Evolutionary conservation across 2,113 vertebrate species (phyloP).

Genomic region (Entomyzon cyanotis): DNA sequence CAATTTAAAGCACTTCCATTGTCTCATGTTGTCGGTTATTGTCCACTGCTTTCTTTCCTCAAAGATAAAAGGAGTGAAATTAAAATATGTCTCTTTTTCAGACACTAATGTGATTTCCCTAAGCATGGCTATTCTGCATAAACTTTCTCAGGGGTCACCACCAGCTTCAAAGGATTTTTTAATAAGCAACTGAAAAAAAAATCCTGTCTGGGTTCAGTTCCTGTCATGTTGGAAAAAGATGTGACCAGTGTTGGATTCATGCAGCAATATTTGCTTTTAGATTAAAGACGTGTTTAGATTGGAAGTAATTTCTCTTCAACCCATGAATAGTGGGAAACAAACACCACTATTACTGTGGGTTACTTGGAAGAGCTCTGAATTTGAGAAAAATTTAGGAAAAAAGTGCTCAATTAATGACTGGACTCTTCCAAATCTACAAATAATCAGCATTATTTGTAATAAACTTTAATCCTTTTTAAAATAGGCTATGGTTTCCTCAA

Average conservation of each 20-base stretch:
- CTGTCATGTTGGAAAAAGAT: slow-evolving; percentile 62
- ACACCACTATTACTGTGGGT: neutral
- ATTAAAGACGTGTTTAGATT: slow-evolving; percentile 36
- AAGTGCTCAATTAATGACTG: neutral
- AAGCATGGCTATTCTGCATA: neutral
- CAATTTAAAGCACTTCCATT: neutral
- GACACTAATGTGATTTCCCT: neutral
- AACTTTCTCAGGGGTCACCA: slow-evolving; percentile 19
- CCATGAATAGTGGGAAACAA: neutral
- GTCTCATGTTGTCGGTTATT: neutral
- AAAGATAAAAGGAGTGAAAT: neutral
- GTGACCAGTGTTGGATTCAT: neutral
- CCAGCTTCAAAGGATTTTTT: slow-evolving; percentile 51
- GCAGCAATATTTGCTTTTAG: slow-evolving; percentile 15
- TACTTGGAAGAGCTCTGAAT: neutral
- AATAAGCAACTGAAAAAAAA: neutral
- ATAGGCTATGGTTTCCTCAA: neutral
- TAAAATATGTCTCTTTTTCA: slow-evolving; percentile 1
- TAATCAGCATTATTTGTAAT: neutral
- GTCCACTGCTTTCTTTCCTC: neutral
- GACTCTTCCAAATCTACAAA: neutral
- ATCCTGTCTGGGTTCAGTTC: slow-evolving; percentile 41
- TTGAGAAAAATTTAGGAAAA: neutral
- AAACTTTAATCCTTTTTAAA: neutral
- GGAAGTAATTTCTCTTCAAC: neutral